Percentiles rank a stretch among this genome's conserved stretches.
Evolutionary conservation across 2,888 invertebrate species (phyloP).

Genomic region (Liodrosophila aerea): DNA sequence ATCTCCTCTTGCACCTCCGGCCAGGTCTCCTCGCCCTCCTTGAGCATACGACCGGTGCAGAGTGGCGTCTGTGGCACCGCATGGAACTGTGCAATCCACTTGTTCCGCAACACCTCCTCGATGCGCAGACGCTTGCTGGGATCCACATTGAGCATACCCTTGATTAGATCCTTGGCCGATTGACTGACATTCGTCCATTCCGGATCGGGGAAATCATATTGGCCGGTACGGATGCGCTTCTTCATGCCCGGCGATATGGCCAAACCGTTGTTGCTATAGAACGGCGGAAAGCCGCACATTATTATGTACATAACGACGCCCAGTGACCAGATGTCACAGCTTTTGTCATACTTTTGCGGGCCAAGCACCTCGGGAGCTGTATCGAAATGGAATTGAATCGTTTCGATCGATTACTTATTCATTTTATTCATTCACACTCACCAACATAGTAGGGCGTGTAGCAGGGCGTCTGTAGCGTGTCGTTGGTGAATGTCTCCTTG

Average conservation of each 20-base stretch:
- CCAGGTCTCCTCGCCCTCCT: conserved; percentile 97
- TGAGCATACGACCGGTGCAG: conserved; percentile 93
- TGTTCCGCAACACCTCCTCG: conserved; percentile 93
- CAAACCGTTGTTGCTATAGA: conserved; percentile 98
- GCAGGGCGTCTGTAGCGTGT: conserved; percentile 97
- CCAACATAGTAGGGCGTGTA: conserved; percentile 99
- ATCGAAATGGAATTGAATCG: background rate
- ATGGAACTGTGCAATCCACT: conserved; percentile 92
- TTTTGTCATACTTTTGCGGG: conserved; percentile 98
- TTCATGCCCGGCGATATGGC: conserved; percentile 99
- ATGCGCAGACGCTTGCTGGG: conserved; percentile 95
- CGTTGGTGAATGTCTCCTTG: conserved; percentile 93
- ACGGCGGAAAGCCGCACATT: conserved; percentile 99
- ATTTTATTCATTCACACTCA: conserved; percentile 82
- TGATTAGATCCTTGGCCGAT: conserved; percentile 97
- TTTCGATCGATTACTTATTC: conserved; percentile 13
- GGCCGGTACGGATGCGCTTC: conserved; percentile 92
- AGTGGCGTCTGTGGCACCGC: conserved; percentile 97
- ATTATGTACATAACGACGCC: conserved; percentile 99
- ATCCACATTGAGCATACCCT: conserved; percentile 96
- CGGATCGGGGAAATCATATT: conserved; percentile 98
- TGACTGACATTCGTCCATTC: conserved; percentile 97
- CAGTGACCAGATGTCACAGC: conserved; percentile 99
- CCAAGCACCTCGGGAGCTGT: conserved; percentile 90
- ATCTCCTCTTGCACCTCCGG: conserved; percentile 99